A percentile compares a stretch with the other conserved stretches of the same genome.
These are phyloP conservation scores for Datnioides undecimradiatus DNA, from an alignment of 2,113 vertebrate species.

Conservation along the genomic window DNA sequence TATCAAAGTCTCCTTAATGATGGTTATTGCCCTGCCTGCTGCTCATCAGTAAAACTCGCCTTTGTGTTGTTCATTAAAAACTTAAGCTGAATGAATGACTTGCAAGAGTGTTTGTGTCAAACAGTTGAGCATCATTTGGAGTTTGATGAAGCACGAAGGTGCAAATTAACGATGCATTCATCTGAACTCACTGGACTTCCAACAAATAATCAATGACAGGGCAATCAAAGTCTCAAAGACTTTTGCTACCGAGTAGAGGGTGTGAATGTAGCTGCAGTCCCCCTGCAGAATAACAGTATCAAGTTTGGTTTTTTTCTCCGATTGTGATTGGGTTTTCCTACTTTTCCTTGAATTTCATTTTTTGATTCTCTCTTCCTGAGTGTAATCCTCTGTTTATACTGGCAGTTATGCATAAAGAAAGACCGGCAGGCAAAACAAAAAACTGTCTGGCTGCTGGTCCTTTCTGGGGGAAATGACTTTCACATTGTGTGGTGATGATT, in stretches of 20 bases:
- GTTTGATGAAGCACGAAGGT: conserved; percentile 36
- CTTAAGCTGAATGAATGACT: background rate
- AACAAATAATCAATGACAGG: background rate
- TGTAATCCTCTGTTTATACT: background rate
- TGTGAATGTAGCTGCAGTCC: background rate
- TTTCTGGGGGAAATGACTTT: background rate
- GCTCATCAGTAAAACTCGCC: background rate
- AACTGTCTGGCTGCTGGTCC: background rate
- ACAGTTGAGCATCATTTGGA: background rate
- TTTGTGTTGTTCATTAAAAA: conserved; percentile 5
- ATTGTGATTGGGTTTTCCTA: background rate
- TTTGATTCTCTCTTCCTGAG: too few species aligned
- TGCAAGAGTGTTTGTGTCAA: conserved; percentile 9
- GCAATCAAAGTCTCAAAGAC: background rate
- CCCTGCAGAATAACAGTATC: background rate
- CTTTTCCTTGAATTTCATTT: background rate
- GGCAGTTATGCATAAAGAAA: background rate
- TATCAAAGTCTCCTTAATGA: background rate
- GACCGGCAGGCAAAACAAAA: background rate
- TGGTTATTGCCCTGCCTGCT: background rate
- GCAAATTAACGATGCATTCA: conserved; percentile 14
- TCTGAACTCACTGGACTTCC: background rate
- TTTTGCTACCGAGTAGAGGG: background rate
- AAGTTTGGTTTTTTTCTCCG: background rate
- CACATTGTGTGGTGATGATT: background rate